A percentile compares a stretch with the other conserved stretches of the same genome.
Evolutionary conservation across 2,797 vertebrate genomes (phyloP).

Genomic region (Huso huso): DNA sequence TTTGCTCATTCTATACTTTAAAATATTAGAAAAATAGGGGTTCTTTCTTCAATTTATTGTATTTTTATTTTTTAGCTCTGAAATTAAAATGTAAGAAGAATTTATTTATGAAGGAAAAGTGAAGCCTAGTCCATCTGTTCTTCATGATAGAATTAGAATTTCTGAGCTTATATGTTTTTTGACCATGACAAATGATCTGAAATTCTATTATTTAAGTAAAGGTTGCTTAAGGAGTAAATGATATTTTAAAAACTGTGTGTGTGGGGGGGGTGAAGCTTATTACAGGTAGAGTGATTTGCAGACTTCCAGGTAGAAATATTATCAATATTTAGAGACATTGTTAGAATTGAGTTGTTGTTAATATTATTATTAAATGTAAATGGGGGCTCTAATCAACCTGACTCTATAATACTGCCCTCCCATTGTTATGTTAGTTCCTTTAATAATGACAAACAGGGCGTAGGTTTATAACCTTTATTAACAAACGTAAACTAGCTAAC

Average conservation of each 20-base stretch:
- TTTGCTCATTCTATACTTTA: too few species aligned
- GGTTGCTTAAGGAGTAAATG: conserved; percentile 2
- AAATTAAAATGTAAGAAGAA: conserved; percentile 18
- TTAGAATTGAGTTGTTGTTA: too few species aligned
- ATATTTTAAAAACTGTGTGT: conserved; percentile 1
- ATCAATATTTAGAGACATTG: too few species aligned
- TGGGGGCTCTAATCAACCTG: too few species aligned
- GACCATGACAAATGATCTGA: conserved; percentile 1
- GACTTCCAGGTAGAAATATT: background rate
- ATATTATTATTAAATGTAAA: too few species aligned
- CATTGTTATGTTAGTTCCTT: too few species aligned
- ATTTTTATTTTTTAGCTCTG: background rate
- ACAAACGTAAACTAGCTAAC: too few species aligned
- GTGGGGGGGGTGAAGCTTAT: background rate
- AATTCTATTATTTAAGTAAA: conserved; percentile 5
- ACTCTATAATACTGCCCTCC: too few species aligned
- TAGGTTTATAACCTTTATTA: too few species aligned
- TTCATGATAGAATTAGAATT: conserved; percentile 8
- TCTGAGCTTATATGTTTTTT: conserved; percentile 5
- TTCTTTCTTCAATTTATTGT: background rate
- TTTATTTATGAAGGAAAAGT: conserved; percentile 12
- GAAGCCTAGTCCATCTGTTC: background rate
- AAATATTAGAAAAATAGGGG: too few species aligned
- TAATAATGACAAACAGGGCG: too few species aligned
- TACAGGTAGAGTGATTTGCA: background rate